phyloP scores from a whole-genome alignment of 2,797 vertebrate genomes.

The Galaxias olidus region DNA sequence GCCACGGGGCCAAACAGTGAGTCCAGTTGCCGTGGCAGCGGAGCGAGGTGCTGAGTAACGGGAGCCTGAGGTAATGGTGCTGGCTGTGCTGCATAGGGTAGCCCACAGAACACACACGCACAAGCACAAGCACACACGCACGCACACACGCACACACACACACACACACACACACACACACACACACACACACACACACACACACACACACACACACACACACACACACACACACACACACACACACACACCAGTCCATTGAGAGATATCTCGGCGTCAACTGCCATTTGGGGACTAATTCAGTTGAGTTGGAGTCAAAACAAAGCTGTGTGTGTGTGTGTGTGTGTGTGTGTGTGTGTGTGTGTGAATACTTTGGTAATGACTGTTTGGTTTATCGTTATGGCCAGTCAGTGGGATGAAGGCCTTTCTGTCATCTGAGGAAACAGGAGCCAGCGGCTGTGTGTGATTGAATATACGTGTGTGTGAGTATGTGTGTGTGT shows the following conservation, averaged over 20 bases:
- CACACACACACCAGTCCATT: constrained; percentile 16
- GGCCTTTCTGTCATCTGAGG: constrained; percentile 64
- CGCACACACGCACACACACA: too few relatives aligned
- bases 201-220: too few relatives aligned
- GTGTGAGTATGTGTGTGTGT: too few relatives aligned
- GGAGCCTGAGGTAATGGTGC: constrained; percentile 51
- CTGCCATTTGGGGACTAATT: constrained; percentile 66
- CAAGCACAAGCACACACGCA: too few relatives aligned
- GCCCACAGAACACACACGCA: neutral
- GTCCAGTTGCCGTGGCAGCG: neutral
- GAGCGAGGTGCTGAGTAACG: constrained; percentile 42
- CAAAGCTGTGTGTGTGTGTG: constrained; percentile 22
- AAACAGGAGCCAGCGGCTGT: constrained; percentile 67
- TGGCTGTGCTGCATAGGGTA: constrained; percentile 31
- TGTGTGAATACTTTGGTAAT: constrained; percentile 37
- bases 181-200: too few relatives aligned
- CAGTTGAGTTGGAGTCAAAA: constrained; percentile 66
- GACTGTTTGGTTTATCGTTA: constrained; percentile 69
- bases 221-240: too few relatives aligned
- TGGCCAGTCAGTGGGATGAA: constrained; percentile 68
- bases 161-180: too few relatives aligned
- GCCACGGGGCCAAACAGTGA: constrained; percentile 38
- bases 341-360: constrained; percentile 5
- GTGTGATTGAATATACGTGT: constrained; percentile 43
- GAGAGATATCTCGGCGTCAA: constrained; percentile 64